phyloP scores from a whole-genome alignment of 2,888 invertebrate species.

The Amphimallon solstitiale region DNA sequence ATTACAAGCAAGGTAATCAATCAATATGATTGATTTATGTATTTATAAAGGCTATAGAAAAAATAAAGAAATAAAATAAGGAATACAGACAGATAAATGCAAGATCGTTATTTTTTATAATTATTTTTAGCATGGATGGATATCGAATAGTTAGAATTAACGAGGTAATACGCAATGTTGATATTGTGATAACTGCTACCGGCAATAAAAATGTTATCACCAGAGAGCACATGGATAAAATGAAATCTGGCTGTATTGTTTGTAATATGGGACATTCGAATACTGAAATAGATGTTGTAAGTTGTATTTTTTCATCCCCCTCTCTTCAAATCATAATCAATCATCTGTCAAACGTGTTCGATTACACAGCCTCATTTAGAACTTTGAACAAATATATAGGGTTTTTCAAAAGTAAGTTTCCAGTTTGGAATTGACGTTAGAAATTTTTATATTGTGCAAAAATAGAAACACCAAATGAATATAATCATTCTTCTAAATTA shows the following conservation, averaged over 20 bases:
- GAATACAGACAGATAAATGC: not conserved
- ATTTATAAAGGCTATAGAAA: not conserved
- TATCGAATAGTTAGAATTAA: conserved; percentile 94
- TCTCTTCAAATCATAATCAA: not conserved
- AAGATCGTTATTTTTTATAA: conserved; percentile 5
- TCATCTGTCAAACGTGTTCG: not conserved
- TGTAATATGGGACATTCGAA: conserved; percentile 99
- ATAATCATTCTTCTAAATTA: too few species aligned
- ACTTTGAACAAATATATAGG: too few species aligned
- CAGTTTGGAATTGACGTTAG: too few species aligned
- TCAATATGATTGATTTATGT: conserved; percentile 16
- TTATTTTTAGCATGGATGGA: conserved; percentile 86
- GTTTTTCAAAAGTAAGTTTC: too few species aligned
- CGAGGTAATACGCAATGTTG: conserved; percentile 92
- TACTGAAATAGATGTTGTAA: conserved; percentile 93
- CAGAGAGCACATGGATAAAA: conserved; percentile 94
- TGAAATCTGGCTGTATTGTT: conserved; percentile 95
- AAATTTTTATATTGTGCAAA: too few species aligned
- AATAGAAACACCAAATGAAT: too few species aligned
- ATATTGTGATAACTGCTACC: conserved; percentile 97
- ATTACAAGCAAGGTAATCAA: conserved; percentile 83
- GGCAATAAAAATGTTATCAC: conserved; percentile 97
- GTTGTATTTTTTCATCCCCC: conserved; percentile 52
- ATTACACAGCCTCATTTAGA: conserved; percentile 3
- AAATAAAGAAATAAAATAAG: conserved; percentile 3